A percentile compares a stretch with the other conserved stretches of the same genome.
Evolutionary conservation across 2,797 vertebrate genomes (phyloP).

Genomic region (Crax fasciolata): DNA sequence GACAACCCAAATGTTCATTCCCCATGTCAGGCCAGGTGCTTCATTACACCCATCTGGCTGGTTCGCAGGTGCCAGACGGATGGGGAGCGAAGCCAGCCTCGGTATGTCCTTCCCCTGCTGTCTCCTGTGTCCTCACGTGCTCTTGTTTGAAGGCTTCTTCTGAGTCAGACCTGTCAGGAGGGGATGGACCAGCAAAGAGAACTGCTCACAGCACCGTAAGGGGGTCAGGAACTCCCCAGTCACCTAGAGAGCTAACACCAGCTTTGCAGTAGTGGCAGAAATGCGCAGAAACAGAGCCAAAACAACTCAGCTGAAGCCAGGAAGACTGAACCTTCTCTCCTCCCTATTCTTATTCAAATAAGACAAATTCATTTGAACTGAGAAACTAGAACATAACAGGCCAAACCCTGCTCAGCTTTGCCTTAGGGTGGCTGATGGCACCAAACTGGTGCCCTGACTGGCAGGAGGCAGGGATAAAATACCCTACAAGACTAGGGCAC

Average conservation of each 20-base stretch:
- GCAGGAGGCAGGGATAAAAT: neutral
- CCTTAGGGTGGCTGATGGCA: neutral
- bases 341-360: neutral
- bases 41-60: neutral
- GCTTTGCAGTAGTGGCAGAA: neutral
- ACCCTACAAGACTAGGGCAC: neutral
- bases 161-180: neutral
- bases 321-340: neutral
- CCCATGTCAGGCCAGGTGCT: constrained; percentile 25
- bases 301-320: neutral
- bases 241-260: neutral
- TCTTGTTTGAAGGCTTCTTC: neutral
- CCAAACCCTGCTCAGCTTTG: neutral
- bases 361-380: neutral
- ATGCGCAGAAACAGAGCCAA: neutral
- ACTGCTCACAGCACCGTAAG: neutral
- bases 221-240: neutral
- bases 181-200: neutral
- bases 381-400: neutral
- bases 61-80: neutral
- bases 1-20: neutral
- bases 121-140: fast-evolving
- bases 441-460: neutral
- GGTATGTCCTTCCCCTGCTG: neutral
- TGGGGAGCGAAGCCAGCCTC: neutral